Base-by-base conservation (phyloP, 1,140 invertebrate species). In the Bradysia coprophila region DNA sequence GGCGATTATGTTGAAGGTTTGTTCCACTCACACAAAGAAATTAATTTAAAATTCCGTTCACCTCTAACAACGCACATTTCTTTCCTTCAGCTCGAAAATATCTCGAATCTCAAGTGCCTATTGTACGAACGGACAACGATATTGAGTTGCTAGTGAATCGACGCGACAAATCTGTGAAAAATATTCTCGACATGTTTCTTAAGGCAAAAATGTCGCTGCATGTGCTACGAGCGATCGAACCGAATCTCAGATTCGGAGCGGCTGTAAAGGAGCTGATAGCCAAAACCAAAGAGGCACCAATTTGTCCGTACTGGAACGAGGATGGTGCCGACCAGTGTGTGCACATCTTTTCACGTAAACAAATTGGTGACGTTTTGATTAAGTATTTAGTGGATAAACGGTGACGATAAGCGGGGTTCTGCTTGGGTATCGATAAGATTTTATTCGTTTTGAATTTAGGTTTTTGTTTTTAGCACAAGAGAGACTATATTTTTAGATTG, bases 1-100 rank as follows among this genome's bases (percentile, higher is more conserved):
- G 71, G 69, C 45, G 88, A 94, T 67, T 91, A 86, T 59, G 65
- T 76, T 15, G 58, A 60, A 45, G 75, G 80, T 83, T 61, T 54
- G 62, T 64, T 43, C 46, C 43, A 48, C 33, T 41, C 41, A 21
- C 40, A 40, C 39, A 41, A 43, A 41, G 41, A 42, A 41, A 44
- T 46, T 22, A 45, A 45, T 38, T 48, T 48, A 41, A 45, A 21
- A 15, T 9, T 24, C 6, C 42, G 40, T 36, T 3, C 36, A 21
- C 9, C 23, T 44, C 24, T 37, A 31, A 38, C 3, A 38, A 38
- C 38, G 11, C 20, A 46, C 19, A 9, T 40, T 46, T 40, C 57
- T 39, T 39, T 38, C 36, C 18, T 69, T 46, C 50, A 76, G 75
- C 74, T 36, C 66, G 82, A 8, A 78, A 76, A 56, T 55, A 64